These are phyloP conservation scores for Nymphalis c-album DNA, from an alignment of 2,888 invertebrate genomes.

Conservation along the genomic window DNA sequence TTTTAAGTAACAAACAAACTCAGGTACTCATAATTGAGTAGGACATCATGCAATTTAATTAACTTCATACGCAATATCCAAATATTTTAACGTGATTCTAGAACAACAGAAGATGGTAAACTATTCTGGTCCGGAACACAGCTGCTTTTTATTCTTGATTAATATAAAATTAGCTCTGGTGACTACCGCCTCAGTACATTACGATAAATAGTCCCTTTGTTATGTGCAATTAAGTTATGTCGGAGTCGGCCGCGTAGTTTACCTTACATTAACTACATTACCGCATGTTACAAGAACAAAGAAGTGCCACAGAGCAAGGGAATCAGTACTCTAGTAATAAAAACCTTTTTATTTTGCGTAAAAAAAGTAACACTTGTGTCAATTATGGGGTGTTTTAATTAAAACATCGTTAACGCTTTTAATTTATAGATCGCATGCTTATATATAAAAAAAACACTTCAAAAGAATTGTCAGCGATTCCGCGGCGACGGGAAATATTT, in stretches of 20 bases:
- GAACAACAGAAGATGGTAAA: not conserved
- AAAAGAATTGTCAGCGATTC: not conserved
- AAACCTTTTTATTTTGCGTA: too few species aligned
- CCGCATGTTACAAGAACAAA: too few species aligned
- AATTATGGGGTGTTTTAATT: too few species aligned
- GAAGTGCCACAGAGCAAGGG: too few species aligned
- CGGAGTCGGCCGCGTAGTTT: not conserved
- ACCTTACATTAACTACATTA: not conserved
- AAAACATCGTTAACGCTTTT: too few species aligned
- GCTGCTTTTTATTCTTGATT: not conserved
- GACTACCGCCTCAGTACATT: not conserved
- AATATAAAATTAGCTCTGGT: not conserved
- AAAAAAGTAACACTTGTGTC: too few species aligned
- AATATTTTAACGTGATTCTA: not conserved
- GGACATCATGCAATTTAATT: not conserved
- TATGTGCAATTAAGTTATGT: not conserved
- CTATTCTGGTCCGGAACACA: not conserved
- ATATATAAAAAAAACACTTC: not conserved
- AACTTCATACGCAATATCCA: not conserved
- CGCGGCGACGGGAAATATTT: constrained; percentile 24
- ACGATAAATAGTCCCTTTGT: not conserved
- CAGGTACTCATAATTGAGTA: too few species aligned
- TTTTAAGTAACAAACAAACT: too few species aligned
- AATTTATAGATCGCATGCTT: not conserved
- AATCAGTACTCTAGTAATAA: too few species aligned